phyloP scores from a whole-genome alignment of 2,888 invertebrate species.

The Melinopterus prodromus region DNA sequence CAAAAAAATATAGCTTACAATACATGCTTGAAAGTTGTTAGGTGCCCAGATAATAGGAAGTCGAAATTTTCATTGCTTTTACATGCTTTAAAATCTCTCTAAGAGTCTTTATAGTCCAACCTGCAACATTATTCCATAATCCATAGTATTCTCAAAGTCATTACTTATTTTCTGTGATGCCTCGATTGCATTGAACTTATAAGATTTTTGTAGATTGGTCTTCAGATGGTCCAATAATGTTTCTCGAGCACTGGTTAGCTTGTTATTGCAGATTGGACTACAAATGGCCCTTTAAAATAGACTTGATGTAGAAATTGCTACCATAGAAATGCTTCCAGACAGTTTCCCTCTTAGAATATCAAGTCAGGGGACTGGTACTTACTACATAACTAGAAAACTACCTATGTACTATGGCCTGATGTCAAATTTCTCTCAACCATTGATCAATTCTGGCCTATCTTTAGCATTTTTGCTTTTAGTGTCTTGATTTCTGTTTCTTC shows the following conservation, averaged over 20 bases:
- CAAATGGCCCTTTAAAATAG: background rate
- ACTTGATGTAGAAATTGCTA: background rate
- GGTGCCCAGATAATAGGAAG: background rate
- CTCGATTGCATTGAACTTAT: no score
- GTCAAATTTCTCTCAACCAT: no score
- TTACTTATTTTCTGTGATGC: no score
- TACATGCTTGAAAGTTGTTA: background rate
- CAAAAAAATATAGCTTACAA: background rate
- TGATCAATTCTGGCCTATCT: background rate
- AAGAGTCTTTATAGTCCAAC: background rate
- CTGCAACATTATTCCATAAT: background rate
- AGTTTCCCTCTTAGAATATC: background rate
- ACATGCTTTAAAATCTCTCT: background rate
- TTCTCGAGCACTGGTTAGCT: no score
- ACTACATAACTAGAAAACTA: background rate
- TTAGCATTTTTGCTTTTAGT: background rate
- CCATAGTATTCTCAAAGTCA: background rate
- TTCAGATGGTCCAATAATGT: no score
- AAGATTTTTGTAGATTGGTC: no score
- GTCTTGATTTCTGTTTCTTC: constrained; percentile 4
- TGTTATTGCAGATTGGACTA: background rate
- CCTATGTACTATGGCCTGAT: background rate
- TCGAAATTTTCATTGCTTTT: background rate
- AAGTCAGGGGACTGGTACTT: background rate
- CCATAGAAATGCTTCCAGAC: background rate